Conservation (phyloP, 2,888 invertebrate genomes). For the Yponomeuta plumbellus region DNA sequence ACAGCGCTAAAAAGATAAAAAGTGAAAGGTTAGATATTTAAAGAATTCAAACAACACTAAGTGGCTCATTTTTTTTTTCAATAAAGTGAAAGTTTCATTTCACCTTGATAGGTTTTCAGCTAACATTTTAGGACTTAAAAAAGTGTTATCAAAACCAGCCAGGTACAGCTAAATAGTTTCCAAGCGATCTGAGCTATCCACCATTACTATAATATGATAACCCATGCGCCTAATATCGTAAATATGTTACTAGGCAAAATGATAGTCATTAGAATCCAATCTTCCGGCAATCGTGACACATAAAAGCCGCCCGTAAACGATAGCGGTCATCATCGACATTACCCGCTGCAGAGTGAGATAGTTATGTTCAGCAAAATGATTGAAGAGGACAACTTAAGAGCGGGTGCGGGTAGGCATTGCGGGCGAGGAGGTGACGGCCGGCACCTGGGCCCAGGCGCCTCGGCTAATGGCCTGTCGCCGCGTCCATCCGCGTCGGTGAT, state of each 20-base stretch:
- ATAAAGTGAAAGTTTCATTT: too few species aligned
- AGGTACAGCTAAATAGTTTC: too few species aligned
- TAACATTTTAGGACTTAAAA: too few species aligned
- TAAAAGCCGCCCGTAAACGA: neutral
- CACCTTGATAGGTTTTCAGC: too few species aligned
- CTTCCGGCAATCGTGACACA: neutral
- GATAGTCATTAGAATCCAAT: neutral
- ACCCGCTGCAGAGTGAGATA: neutral
- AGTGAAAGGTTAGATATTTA: too few species aligned
- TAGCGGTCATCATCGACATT: neutral
- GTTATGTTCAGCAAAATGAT: constrained; percentile 34
- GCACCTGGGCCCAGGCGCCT: constrained; percentile 54
- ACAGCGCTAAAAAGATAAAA: too few species aligned
- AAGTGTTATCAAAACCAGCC: too few species aligned
- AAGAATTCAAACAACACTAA: too few species aligned
- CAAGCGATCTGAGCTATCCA: too few species aligned
- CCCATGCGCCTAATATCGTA: neutral
- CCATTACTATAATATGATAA: too few species aligned
- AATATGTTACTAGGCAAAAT: neutral
- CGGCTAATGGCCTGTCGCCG: constrained; percentile 69
- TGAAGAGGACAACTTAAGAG: constrained; percentile 36
- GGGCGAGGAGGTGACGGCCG: constrained; percentile 26
- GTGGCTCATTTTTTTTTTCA: too few species aligned
- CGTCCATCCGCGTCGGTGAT: constrained; percentile 66
- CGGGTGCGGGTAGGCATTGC: constrained; percentile 27